Evolutionary conservation across 1,140 invertebrate genomes (phyloP), one percentile per base, ranked within the genome.

Genomic region (Neuroterus valhalla): DNA sequence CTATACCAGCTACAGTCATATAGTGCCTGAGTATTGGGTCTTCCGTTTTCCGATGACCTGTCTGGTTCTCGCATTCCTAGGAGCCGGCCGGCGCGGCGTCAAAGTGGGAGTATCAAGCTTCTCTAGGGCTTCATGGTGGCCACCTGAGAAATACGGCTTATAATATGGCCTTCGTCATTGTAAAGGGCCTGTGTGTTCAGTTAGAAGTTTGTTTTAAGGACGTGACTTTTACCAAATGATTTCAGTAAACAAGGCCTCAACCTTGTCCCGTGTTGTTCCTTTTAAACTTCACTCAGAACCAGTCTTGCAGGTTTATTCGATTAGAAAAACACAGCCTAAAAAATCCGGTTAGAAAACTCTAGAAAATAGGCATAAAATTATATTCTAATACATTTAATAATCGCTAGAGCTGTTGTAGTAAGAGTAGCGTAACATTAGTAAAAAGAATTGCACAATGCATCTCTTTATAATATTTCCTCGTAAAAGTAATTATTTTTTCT

Each of bases 171-270:
- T 52, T 21, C 50, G 23, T 62, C 23, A 62, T 62, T 62, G 55
- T 62, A 62, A 62, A 62, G 44, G 45, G 75, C 76, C 76, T 75
- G 71, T 78, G 75, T 26, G 75, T 74, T 68, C 73, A 45, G 70
- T 72, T 48, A 43, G 55, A 66, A 52, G 72, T 78, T 78, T 78
- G 73, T 78, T 78, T 78, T 78, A 70, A 78, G 44, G 73, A 78
- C 76, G 76, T 78, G 76, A 75, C 76, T 78, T 78, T 71, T 75
- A 73, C 74, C 68, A 78, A 78, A 78, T 78, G 75, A 75, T 73
- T 75, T 78, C 26, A 43, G 44, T 48, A 74, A 75, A 78, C 76
- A 78, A 31, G 31, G 31, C 55, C 26, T 26, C n/a, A n/a, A n/a
- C n/a, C n/a, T n/a, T n/a, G n/a, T 55, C 19, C 26, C 14, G 11